Evolutionary conservation across 2,113 vertebrate genomes (phyloP).

Genomic region (Actinemys pallida): DNA sequence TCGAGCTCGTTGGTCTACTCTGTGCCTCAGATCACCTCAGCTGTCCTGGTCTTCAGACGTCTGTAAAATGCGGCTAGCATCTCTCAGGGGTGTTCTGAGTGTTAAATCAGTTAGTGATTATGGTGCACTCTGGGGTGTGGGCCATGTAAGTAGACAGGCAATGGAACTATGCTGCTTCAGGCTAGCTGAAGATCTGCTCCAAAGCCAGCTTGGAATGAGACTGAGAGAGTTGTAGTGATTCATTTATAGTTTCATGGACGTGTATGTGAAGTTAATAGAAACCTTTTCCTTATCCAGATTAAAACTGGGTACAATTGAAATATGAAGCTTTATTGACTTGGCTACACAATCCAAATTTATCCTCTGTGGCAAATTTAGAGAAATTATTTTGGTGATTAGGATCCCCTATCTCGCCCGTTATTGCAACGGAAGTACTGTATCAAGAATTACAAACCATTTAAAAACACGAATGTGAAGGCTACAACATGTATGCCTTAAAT

Average conservation of each 20-base stretch:
- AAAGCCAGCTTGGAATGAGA: too few relatives aligned
- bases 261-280: too few relatives aligned
- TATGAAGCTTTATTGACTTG: background rate
- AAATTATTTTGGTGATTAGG: background rate
- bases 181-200: too few relatives aligned
- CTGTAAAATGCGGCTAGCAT: background rate
- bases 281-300: background rate
- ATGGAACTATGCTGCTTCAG: too few relatives aligned
- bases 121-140: too few relatives aligned
- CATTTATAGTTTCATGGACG: too few relatives aligned
- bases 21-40: background rate
- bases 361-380: background rate
- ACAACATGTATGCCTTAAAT: background rate
- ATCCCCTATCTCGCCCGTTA: background rate
- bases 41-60: background rate
- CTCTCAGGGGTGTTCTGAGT: too few relatives aligned
- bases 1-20: background rate
- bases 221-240: too few relatives aligned
- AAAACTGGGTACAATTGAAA: background rate
- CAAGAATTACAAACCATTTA: background rate
- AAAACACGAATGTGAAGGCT: background rate
- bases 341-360: background rate
- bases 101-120: too few relatives aligned
- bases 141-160: too few relatives aligned
- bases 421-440: background rate